Conservation (phyloP, 2,113 vertebrate genomes). For the Percina caprodes region DNA sequence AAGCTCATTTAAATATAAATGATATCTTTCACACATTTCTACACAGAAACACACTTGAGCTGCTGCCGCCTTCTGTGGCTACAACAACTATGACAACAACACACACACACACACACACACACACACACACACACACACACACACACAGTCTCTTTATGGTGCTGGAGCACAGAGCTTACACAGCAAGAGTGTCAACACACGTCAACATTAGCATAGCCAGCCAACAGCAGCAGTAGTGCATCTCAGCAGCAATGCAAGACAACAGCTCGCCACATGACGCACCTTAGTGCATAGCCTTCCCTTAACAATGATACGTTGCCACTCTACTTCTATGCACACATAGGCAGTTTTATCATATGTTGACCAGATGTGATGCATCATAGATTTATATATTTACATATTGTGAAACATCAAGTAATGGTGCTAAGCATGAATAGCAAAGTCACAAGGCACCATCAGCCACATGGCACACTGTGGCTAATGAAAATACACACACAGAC, state of each 20-base stretch:
- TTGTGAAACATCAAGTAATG: background rate
- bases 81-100: constrained; percentile 42
- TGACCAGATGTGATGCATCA: background rate
- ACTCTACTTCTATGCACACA: constrained; percentile 16
- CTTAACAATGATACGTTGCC: constrained; percentile 51
- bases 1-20: background rate
- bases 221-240: constrained; percentile 57
- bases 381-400: background rate
- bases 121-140: constrained; percentile 12
- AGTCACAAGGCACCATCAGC: constrained; percentile 27
- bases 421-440: background rate
- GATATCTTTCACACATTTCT: constrained; percentile 3
- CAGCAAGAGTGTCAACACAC: constrained; percentile 77
- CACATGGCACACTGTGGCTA: constrained; percentile 15
- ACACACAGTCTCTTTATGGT: constrained; percentile 38
- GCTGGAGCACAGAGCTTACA: constrained; percentile 63
- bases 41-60: constrained; percentile 29
- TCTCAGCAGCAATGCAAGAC: constrained; percentile 60
- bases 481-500: constrained; percentile 29
- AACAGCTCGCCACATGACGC: constrained; percentile 69
- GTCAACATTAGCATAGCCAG: constrained; percentile 64
- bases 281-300: constrained; percentile 60
- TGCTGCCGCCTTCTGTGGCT: constrained; percentile 24
- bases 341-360: background rate
- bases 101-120: constrained; percentile 11